Evolutionary conservation across 2,113 vertebrate genomes (phyloP).

Genomic region (Globicephala melas): DNA sequence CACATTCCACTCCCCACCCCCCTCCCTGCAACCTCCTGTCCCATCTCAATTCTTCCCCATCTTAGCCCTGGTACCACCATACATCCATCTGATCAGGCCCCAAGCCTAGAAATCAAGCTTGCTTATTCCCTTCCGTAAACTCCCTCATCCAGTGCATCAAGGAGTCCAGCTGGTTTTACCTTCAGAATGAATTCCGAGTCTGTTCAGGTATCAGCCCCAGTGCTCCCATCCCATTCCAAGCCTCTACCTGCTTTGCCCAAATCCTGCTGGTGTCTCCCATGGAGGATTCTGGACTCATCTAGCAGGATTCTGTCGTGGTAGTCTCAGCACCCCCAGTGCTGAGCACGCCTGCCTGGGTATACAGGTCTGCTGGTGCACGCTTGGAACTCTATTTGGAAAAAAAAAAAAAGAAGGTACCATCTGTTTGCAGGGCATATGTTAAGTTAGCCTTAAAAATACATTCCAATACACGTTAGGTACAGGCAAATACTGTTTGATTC

Average conservation of each 20-base stretch:
- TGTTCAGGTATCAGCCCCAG: rapidly evolving
- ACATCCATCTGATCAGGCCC: neutral
- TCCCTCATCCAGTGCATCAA: no score
- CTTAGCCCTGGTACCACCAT: no score
- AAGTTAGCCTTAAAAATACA: no score
- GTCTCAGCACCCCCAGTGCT: rapidly evolving
- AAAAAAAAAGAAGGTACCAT: no score
- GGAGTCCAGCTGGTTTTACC: neutral
- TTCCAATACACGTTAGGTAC: no score
- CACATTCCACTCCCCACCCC: rapidly evolving
- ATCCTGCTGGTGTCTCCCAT: neutral
- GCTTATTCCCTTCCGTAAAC: neutral
- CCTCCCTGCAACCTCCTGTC: neutral
- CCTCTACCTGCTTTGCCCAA: neutral
- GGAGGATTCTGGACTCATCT: neutral
- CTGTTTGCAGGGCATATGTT: no score
- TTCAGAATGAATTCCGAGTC: rapidly evolving
- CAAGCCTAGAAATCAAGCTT: neutral
- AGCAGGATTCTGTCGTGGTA: neutral
- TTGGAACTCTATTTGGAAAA: neutral
- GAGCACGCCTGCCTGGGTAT: rapidly evolving
- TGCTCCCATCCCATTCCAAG: no score
- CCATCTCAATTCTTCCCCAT: neutral
- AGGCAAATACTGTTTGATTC: no score
- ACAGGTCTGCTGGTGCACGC: rapidly evolving